Conservation (phyloP, 1,140 invertebrate species). For the Apis dorsata region DNA sequence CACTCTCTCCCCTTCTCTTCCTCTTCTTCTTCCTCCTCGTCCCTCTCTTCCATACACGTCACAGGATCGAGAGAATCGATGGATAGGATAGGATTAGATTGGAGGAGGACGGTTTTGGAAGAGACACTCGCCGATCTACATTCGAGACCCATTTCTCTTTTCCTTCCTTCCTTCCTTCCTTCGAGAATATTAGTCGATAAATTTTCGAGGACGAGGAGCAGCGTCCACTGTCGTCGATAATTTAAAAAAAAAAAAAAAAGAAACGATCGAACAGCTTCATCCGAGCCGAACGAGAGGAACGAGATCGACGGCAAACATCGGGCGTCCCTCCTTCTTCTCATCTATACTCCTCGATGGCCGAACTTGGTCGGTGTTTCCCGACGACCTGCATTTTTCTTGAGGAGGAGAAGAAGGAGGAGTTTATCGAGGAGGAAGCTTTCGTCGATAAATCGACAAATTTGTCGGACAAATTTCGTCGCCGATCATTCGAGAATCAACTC, state of each 20-base stretch:
- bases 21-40: neutral
- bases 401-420: neutral
- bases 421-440: neutral
- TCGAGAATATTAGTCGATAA: constrained; percentile 58
- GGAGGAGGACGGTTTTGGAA: constrained; percentile 23
- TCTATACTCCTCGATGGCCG: neutral
- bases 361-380: neutral
- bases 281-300: neutral
- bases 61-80: neutral
- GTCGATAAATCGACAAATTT: neutral
- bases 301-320: neutral
- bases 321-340: neutral
- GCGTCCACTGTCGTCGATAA: constrained; percentile 46
- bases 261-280: constrained; percentile 56
- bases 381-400: neutral
- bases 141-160: constrained; percentile 20
- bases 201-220: constrained; percentile 43
- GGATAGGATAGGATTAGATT: neutral
- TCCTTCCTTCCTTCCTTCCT: constrained; percentile 9
- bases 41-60: neutral
- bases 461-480: too few species aligned
- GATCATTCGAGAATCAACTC: too few species aligned
- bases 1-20: neutral
- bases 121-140: constrained; percentile 54
- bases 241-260: constrained; percentile 30